Base-by-base conservation (phyloP, 2,797 vertebrate genomes). In the Poeciliopsis presidionis region DNA sequence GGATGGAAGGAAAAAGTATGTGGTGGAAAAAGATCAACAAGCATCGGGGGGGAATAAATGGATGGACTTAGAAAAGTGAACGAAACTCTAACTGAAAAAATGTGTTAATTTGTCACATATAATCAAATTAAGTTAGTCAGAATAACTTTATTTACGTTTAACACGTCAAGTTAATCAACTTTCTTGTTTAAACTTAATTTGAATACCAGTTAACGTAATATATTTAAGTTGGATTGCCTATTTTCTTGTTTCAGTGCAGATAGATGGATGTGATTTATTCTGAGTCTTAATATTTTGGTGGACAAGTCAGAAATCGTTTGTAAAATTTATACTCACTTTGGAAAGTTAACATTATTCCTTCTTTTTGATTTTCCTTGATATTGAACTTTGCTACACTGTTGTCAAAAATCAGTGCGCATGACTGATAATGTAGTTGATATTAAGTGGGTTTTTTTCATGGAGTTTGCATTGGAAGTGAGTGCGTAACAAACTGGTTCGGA, bases 401-500 rank as follows among this genome's bases (percentile, higher is more conserved):
- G 12, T 33, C 30, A 61, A 61, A 33, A 30, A 63, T 36, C 16
- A 63, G 59, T 4, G 30, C 9, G 33, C 57, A 30, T 63, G 36
- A 20, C 25, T 5, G 33, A 30, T 30, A 30, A 30, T 30, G 30
- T 30, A 30, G 30, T 1, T 30, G 30, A 63, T 36, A 22, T 12
- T 67, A 25, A 25, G 7, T 39, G 33, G 0, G 13, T 9, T 39
- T 51, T 22, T 51, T 49, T 49, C 20, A 7, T 45, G 76, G 46
- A 87, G 86, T 88, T 59, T 43, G 75, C 71, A 57, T 79, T 78
- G 82, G 81, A 73, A 72, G 36, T 36, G 74, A 79, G 79, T 39
- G 74, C 43, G 73, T 80, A 82, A 83, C 84, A 79, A 79, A 79
- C 76, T 89, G 75, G 76, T 85, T 82, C 81, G 80, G 73, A 57